Evolutionary conservation across 2,888 invertebrate genomes (phyloP), one percentile per base, ranked within the genome.

Genomic region (Theretra japonica): DNA sequence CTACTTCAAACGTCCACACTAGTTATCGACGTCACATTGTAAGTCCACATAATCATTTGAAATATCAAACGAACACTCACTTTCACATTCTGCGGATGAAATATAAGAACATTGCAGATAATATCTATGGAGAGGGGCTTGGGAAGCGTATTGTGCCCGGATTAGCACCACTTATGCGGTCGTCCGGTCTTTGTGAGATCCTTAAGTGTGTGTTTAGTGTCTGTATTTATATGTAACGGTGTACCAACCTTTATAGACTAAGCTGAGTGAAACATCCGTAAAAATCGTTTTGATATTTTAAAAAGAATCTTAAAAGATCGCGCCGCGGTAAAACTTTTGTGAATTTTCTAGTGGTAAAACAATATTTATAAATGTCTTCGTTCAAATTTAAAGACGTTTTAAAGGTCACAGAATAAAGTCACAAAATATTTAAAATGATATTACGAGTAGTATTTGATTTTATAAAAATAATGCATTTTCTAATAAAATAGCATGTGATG

Each of bases 81-180:
- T 48, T 65, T 65, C 65, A 65, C 33, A 33, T 62, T 41, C 65
- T 17, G 6, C 4, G 23, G 17, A 65, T 65, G 41, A 48, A 65
- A 65, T 48, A 41, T 48, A 65, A 65, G 69, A 69, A 57, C 17
- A 70, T 57, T 58, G 69, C 69, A 58, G 69, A 70, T 70, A 57
- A 70, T 70, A 70, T 70, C 69, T 56, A 71, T 23, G 58, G 5
- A 48, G 48, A 77, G 73, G 28, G 72, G 77, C 76, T 77, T 77
- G 75, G 60, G 69, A 73, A 73, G 68, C 70, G 72, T 74, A 70
- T 75, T 69, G 68, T 72, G 69, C 7, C 28, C 33, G 72, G 73
- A 78, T 76, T 75, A 73, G 74, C 72, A 70, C 72, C 70, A 69
- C 70, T 73, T 75, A 71, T 23, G 68, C 59, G 73, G 69, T 71